Percentiles rank a stretch among this genome's conserved stretches.
Evolutionary conservation across 2,888 invertebrate genomes (phyloP).

Genomic region (Acrobasis suavella): DNA sequence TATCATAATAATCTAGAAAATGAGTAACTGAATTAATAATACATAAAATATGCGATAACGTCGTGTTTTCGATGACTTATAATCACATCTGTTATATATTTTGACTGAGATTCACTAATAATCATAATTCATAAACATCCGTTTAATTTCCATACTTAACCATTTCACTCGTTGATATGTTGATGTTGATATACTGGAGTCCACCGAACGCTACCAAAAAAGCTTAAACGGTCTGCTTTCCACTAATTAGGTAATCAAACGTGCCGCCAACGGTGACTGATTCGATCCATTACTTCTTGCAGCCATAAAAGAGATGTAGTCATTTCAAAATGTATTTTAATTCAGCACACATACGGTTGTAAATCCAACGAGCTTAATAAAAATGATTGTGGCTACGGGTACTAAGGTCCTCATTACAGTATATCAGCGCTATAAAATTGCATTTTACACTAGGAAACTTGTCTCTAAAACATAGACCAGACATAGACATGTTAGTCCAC

Average conservation of each 20-base stretch:
- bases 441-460: conserved; percentile 39
- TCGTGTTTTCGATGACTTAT: background rate
- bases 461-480: conserved; percentile 43
- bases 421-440: conserved; percentile 43
- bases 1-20: background rate
- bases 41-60: background rate
- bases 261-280: conserved; percentile 27
- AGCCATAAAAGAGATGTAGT: background rate
- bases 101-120: background rate
- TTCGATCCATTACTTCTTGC: conserved; percentile 25
- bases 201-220: conserved; percentile 1
- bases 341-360: background rate
- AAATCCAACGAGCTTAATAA: background rate
- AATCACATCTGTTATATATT: background rate
- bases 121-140: background rate
- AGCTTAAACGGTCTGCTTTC: conserved; percentile 18
- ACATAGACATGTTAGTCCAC: conserved; percentile 29
- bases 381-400: conserved; percentile 4
- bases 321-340: conserved; percentile 1
- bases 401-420: conserved; percentile 26
- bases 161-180: conserved; percentile 2
- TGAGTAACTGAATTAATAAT: background rate
- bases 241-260: conserved; percentile 31
- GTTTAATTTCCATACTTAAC: background rate
- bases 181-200: background rate